Evolutionary conservation across 2,113 vertebrate species (phyloP).

Genomic region (Myodes glareolus): DNA sequence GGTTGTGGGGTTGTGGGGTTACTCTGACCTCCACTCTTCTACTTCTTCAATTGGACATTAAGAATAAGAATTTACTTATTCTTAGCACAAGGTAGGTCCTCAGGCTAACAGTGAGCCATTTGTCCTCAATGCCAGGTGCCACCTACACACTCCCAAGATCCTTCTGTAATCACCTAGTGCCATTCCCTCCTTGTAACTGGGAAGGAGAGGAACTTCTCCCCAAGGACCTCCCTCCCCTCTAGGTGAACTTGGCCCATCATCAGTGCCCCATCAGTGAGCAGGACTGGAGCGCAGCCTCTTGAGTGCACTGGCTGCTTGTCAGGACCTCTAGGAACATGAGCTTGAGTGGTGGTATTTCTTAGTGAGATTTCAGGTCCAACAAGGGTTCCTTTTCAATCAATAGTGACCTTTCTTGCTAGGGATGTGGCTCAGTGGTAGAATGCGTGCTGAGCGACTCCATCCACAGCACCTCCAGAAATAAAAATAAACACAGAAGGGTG

Average conservation of each 20-base stretch:
- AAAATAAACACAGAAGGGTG: too few species aligned
- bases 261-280: background rate
- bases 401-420: background rate
- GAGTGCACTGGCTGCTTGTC: background rate
- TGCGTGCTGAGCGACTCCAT: background rate
- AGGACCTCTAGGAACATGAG: background rate
- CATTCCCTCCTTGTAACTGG: background rate
- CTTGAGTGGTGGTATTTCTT: background rate
- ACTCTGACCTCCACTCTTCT: background rate
- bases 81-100: background rate
- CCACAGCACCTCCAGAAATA: background rate
- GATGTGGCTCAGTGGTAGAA: background rate
- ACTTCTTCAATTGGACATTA: background rate
- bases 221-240: background rate
- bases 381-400: background rate
- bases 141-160: rapidly evolving
- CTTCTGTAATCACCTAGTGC: background rate
- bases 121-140: background rate
- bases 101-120: background rate
- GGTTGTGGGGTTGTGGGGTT: background rate
- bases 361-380: background rate
- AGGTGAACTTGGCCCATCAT: background rate
- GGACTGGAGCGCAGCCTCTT: background rate
- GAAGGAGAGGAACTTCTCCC: conserved; percentile 6
- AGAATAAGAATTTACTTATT: too few species aligned